A percentile compares a stretch with the other conserved stretches of the same genome.
Conservation (phyloP, 1,140 invertebrate genomes). For the Cecropterus lyciades region DNA sequence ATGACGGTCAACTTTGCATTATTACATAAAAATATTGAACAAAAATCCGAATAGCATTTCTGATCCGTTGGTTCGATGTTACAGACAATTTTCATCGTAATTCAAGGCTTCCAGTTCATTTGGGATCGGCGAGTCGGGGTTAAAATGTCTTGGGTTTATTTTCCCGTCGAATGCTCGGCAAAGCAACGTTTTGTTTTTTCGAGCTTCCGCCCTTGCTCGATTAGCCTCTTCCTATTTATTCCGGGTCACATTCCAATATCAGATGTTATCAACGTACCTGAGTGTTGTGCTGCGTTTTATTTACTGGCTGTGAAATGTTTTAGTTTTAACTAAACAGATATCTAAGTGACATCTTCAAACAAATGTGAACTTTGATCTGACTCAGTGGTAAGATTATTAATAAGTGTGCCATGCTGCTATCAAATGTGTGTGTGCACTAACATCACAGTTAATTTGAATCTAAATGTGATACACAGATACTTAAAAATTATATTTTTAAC, state of each 20-base stretch:
- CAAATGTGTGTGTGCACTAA: too few relatives aligned
- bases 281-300: background rate
- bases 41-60: background rate
- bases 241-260: slow-evolving; percentile 47
- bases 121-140: slow-evolving; percentile 45
- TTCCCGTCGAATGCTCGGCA: slow-evolving; percentile 57
- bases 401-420: too few relatives aligned
- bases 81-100: slow-evolving; percentile 43
- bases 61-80: slow-evolving; percentile 24
- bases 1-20: background rate
- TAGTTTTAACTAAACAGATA: background rate
- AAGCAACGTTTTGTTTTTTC: slow-evolving; percentile 65
- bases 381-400: too few relatives aligned
- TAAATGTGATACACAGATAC: too few relatives aligned
- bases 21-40: background rate
- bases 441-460: too few relatives aligned
- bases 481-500: too few relatives aligned
- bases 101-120: slow-evolving; percentile 58
- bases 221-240: slow-evolving; percentile 61
- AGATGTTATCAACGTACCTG: slow-evolving; percentile 39
- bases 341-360: too few relatives aligned
- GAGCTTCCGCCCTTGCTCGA: slow-evolving; percentile 49
- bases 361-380: too few relatives aligned
- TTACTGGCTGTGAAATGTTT: background rate
- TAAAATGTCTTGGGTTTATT: slow-evolving; percentile 68